A percentile compares a stretch with the other conserved stretches of the same genome.
Conservation (phyloP, 2,797 vertebrate species). For the Sebastolobus alascanus region DNA sequence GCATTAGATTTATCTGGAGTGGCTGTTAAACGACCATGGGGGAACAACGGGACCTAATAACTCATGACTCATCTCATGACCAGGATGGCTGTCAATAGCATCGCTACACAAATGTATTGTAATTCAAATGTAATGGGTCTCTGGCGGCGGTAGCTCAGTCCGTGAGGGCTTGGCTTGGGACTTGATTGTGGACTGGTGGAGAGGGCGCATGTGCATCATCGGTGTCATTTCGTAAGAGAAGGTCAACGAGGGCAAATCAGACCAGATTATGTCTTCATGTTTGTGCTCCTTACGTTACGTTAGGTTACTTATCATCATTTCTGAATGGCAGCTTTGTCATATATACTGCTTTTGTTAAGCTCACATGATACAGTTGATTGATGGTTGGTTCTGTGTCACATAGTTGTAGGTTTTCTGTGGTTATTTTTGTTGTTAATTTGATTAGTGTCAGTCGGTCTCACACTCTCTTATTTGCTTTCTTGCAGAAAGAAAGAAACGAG, state of each 20-base stretch:
- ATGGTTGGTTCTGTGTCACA: too few relatives aligned
- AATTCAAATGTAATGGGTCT: neutral
- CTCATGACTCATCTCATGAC: constrained; percentile 45
- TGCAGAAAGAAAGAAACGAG: too few relatives aligned
- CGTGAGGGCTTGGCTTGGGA: too few relatives aligned
- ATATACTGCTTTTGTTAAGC: neutral
- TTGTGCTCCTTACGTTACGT: neutral
- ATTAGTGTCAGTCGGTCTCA: too few relatives aligned
- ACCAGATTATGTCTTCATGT: neutral
- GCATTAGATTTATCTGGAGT: neutral
- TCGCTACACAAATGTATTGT: neutral
- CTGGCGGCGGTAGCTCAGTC: neutral
- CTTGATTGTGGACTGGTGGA: too few relatives aligned
- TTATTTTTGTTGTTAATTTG: neutral
- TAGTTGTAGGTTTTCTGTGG: neutral
- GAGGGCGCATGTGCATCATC: too few relatives aligned
- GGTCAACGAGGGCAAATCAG: neutral
- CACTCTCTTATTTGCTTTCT: too few relatives aligned
- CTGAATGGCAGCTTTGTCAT: neutral
- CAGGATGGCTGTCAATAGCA: constrained; percentile 2
- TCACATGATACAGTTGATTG: neutral
- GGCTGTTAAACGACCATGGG: neutral
- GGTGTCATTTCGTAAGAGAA: neutral
- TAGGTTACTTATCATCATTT: neutral
- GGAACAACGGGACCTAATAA: constrained; percentile 17